Conservation (phyloP, 2,888 invertebrate genomes). For the Pterostichus madidus region DNA sequence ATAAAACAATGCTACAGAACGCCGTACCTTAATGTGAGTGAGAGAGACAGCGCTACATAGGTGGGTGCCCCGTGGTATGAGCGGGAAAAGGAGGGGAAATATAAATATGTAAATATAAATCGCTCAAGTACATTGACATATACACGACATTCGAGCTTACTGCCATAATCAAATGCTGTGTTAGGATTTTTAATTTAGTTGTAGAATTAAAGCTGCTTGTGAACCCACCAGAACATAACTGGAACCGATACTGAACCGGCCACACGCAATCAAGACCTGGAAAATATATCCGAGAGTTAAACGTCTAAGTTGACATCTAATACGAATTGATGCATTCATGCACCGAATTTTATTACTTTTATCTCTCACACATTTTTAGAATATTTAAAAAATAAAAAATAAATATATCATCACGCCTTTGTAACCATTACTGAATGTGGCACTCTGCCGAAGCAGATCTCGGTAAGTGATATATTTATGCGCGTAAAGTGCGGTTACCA, state of each 20-base stretch:
- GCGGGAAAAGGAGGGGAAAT: conserved; percentile 44
- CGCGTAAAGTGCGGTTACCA: too few species aligned
- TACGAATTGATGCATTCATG: too few species aligned
- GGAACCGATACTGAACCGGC: conserved; percentile 10
- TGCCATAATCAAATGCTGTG: conserved; percentile 20
- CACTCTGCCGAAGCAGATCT: too few species aligned
- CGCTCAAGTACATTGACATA: conserved; percentile 67
- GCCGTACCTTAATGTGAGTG: conserved; percentile 45
- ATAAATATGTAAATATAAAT: conserved; percentile 67
- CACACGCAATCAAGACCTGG: background rate
- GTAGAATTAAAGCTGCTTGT: conserved; percentile 4
- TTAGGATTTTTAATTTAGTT: conserved; percentile 5
- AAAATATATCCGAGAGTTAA: too few species aligned
- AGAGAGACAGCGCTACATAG: conserved; percentile 43
- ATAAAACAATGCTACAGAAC: conserved; percentile 61
- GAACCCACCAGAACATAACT: conserved; percentile 9
- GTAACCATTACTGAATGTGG: too few species aligned
- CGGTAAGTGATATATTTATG: too few species aligned
- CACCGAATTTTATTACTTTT: too few species aligned
- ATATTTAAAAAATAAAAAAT: conserved; percentile 13
- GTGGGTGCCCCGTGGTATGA: conserved; percentile 53
- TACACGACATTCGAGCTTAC: conserved; percentile 27
- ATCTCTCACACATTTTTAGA: too few species aligned
- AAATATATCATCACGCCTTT: too few species aligned
- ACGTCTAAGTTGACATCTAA: too few species aligned